phyloP scores from a whole-genome alignment of 2,797 vertebrate genomes.

The Enteromius argenteus region DNA sequence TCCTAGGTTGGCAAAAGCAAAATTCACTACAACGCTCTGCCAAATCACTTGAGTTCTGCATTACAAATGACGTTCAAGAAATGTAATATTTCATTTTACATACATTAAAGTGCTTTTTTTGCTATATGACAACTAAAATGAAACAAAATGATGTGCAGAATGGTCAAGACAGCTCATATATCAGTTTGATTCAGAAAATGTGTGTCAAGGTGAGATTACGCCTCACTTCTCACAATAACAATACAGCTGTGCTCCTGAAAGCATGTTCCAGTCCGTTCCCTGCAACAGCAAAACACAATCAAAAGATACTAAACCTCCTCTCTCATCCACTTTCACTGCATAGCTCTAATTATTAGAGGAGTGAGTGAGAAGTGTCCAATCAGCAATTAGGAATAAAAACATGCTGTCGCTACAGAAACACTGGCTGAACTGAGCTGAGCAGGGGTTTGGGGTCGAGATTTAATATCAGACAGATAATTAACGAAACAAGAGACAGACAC shows the following conservation, averaged over 20 bases:
- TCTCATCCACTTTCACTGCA: background rate
- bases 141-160: background rate
- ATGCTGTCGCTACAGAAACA: constrained; percentile 68
- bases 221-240: constrained; percentile 12
- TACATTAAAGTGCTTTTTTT: background rate
- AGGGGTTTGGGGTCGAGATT: constrained; percentile 10
- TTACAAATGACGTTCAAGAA: background rate
- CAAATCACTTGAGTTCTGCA: background rate
- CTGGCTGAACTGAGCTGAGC: background rate
- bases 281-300: background rate
- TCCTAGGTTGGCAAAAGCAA: too few species aligned
- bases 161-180: background rate
- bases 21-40: background rate
- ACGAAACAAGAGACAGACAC: background rate
- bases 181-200: background rate
- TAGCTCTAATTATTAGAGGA: constrained; percentile 16
- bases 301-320: background rate
- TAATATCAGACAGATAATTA: constrained; percentile 35
- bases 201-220: constrained; percentile 25
- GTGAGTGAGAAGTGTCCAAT: constrained; percentile 56
- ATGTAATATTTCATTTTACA: background rate
- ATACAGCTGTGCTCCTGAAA: background rate
- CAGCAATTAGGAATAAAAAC: constrained; percentile 69
- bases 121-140: background rate
- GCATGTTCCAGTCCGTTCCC: background rate